Evolutionary conservation across 2,797 vertebrate genomes (phyloP).

Genomic region (Menidia menidia): DNA sequence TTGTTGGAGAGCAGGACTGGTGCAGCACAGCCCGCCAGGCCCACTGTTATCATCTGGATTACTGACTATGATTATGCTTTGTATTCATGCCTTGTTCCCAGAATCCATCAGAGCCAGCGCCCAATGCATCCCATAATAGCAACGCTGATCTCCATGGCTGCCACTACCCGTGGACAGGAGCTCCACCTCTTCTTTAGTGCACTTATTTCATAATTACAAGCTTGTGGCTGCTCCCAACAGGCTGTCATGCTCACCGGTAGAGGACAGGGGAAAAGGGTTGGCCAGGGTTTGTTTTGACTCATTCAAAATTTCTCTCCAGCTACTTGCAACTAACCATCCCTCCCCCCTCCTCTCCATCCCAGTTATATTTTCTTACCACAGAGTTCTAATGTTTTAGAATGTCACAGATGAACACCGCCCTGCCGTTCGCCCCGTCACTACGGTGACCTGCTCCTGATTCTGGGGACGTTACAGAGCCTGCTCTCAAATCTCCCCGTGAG

Average conservation of each 20-base stretch:
- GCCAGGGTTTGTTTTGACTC: constrained; percentile 71
- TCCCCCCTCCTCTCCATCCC: constrained; percentile 42
- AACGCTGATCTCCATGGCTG: constrained; percentile 47
- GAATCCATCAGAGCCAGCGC: constrained; percentile 79
- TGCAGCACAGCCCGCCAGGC: constrained; percentile 69
- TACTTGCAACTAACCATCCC: constrained; percentile 39
- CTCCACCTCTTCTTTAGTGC: constrained; percentile 66
- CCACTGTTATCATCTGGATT: constrained; percentile 81
- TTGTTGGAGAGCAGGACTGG: constrained; percentile 74
- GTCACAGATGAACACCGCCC: constrained; percentile 47
- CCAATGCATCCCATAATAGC: constrained; percentile 60
- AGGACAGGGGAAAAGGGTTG: constrained; percentile 66
- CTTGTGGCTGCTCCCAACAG: constrained; percentile 84
- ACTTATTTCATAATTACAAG: constrained; percentile 83
- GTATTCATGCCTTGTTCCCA: constrained; percentile 77
- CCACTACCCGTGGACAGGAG: constrained; percentile 30
- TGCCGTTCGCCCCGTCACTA: constrained; percentile 26
- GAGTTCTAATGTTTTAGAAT: constrained; percentile 73
- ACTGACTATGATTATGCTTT: constrained; percentile 81
- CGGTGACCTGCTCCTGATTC: constrained; percentile 47
- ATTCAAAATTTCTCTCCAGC: constrained; percentile 70
- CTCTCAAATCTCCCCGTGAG: constrained; percentile 58
- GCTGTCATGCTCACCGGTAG: constrained; percentile 69
- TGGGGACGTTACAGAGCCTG: constrained; percentile 35
- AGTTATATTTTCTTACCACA: constrained; percentile 62